Evolutionary conservation across 2,113 vertebrate genomes (phyloP).

Genomic region (Bubo blakistoni): DNA sequence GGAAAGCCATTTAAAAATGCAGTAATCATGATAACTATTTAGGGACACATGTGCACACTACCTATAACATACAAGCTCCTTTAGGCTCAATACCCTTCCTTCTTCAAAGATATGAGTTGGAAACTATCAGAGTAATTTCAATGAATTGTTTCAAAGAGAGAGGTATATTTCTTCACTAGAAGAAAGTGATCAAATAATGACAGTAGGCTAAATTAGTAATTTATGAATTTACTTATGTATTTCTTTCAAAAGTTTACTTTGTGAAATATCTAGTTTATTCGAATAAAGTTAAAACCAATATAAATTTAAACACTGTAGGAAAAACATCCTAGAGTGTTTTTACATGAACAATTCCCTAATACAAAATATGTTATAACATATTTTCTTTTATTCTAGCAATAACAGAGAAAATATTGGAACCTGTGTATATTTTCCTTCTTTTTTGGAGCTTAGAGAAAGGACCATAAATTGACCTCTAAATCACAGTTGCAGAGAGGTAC

Average conservation of each 20-base stretch:
- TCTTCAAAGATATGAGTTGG: neutral
- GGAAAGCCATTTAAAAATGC: neutral
- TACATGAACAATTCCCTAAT: neutral
- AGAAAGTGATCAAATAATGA: neutral
- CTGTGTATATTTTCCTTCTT: neutral
- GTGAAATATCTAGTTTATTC: neutral
- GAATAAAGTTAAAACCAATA: neutral
- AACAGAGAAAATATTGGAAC: neutral
- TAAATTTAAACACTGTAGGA: neutral
- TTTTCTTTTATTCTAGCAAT: neutral
- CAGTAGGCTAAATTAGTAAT: neutral
- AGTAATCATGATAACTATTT: neutral
- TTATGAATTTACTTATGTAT: neutral
- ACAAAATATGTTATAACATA: neutral
- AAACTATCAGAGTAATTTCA: neutral
- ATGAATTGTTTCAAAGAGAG: neutral
- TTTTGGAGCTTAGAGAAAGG: neutral
- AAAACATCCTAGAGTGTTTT: neutral
- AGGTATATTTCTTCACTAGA: neutral
- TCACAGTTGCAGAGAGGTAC: neutral
- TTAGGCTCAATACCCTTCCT: neutral
- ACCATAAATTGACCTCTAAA: neutral
- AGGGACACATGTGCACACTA: fast-evolving
- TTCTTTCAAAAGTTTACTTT: neutral
- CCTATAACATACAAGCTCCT: neutral